Evolutionary conservation across 2,113 vertebrate species (phyloP), one percentile per base, ranked within the genome.

Genomic region (Cephalopterus ornatus): DNA sequence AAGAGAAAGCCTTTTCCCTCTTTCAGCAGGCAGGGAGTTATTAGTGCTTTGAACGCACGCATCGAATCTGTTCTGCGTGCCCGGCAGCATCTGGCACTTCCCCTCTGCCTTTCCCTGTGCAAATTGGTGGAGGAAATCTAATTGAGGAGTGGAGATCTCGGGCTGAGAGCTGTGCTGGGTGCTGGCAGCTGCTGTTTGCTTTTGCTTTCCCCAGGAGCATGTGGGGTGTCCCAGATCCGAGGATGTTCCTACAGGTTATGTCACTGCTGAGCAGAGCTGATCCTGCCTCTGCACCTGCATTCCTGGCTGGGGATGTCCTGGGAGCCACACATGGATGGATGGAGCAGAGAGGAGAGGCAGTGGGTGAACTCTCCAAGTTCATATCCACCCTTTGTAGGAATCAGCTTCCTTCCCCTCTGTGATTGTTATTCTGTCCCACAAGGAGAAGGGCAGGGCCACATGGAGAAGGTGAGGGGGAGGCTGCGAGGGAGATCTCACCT

Each of bases 11-110:
- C 55, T 92, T 88, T 58, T 83, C 88, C 82, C 72, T 95, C 78
- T 87, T 96, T 66, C 67, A 74, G 89, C 93, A 88, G 78, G 95
- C 86, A 95, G 89, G 89, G 93, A 95, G 76, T 89, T 94, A 84
- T 95, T 93, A 91, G 77, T 73, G 74, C 91, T 83, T 94, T 73
- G 74, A 93, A 66, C 56, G 49, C 90, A 88, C 2, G 0, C 32
- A n/a, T 46, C 0, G 2, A 56, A 74, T 66, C 65, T 78, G 88
- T 59, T 90, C 65, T 22, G 32, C 0, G 4, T 92, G 82, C 94
- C 89, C 86, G 47, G 73, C 75, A 90, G 96, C 93, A 96, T 77
- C 94, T 95, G 95, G 75, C 88, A 55, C 72, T 71, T 95, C 78
- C 70, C 78, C 42, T 71, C 46, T 5, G 5, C 47, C 90, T 66